A percentile compares a stretch with the other conserved stretches of the same genome.
Conservation (phyloP, 2,888 invertebrate species). For the Dolomedes plantarius region DNA sequence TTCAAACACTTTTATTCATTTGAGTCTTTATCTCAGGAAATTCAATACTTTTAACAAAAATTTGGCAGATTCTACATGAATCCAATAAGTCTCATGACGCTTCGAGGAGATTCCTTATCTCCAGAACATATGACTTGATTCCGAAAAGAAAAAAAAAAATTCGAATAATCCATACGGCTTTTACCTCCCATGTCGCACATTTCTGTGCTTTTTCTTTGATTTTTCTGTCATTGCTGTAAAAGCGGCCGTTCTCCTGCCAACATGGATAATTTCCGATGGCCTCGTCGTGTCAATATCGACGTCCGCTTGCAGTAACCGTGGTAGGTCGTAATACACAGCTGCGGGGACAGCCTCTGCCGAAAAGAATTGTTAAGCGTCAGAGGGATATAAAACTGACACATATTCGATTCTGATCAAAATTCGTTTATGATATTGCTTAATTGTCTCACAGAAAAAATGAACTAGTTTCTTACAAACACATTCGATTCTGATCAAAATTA, state of each 20-base stretch:
- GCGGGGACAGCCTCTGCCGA: slow-evolving; percentile 86
- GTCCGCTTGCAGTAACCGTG: slow-evolving; percentile 82
- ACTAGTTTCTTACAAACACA: too few relatives aligned
- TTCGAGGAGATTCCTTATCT: neutral
- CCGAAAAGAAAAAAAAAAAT: neutral
- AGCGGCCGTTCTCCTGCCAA: slow-evolving; percentile 53
- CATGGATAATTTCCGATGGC: slow-evolving; percentile 72
- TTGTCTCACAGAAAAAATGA: too few relatives aligned
- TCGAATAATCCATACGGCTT: neutral
- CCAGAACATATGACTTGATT: neutral
- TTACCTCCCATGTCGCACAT: slow-evolving; percentile 58
- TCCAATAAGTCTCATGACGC: neutral
- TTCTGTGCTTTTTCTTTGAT: slow-evolving; percentile 52
- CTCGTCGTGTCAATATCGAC: slow-evolving; percentile 80
- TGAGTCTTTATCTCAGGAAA: too few relatives aligned
- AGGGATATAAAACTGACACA: too few relatives aligned
- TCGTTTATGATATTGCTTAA: too few relatives aligned
- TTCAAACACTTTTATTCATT: too few relatives aligned
- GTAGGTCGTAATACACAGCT: slow-evolving; percentile 86
- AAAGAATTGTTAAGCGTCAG: neutral
- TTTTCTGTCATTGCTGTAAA: slow-evolving; percentile 25
- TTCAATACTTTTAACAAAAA: neutral
- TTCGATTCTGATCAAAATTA: too few relatives aligned
- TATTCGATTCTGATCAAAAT: too few relatives aligned
- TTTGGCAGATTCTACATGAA: neutral